Evolutionary conservation across 2,888 invertebrate genomes (phyloP).

Genomic region (Autographa gamma): DNA sequence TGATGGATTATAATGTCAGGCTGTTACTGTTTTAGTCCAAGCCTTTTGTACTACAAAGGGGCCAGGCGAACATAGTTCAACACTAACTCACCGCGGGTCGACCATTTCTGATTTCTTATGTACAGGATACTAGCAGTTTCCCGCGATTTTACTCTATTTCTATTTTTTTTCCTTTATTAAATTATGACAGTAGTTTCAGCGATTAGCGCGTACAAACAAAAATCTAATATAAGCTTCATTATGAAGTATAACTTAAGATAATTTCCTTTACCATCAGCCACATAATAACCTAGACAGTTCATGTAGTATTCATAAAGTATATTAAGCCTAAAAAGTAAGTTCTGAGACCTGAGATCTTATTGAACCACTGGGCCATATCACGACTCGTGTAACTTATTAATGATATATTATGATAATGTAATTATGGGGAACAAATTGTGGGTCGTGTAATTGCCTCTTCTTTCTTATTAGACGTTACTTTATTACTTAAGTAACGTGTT

Average conservation of each 20-base stretch:
- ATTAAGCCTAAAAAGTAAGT: no score
- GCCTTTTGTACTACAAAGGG: not conserved
- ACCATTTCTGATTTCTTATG: not conserved
- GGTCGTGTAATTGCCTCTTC: not conserved
- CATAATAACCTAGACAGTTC: no score
- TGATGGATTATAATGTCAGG: not conserved
- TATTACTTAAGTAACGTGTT: not conserved
- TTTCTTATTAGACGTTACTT: slow-evolving; percentile 3
- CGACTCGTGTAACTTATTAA: slow-evolving; percentile 31
- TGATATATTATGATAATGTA: slow-evolving; percentile 40
- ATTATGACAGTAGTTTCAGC: no score
- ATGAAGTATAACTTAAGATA: no score
- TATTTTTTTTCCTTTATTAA: no score
- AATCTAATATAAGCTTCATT: no score
- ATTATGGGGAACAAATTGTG: slow-evolving; percentile 3
- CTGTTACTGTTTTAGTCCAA: not conserved
- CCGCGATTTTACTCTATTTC: no score
- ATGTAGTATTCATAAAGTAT: no score
- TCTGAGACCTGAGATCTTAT: not conserved
- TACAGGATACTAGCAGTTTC: no score
- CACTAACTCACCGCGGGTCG: not conserved
- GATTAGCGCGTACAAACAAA: no score
- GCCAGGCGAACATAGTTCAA: not conserved
- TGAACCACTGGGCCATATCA: not conserved
- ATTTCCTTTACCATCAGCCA: no score